Base-by-base conservation (phyloP, 2,888 invertebrate species). In the Odontocolon sp. region DNA sequence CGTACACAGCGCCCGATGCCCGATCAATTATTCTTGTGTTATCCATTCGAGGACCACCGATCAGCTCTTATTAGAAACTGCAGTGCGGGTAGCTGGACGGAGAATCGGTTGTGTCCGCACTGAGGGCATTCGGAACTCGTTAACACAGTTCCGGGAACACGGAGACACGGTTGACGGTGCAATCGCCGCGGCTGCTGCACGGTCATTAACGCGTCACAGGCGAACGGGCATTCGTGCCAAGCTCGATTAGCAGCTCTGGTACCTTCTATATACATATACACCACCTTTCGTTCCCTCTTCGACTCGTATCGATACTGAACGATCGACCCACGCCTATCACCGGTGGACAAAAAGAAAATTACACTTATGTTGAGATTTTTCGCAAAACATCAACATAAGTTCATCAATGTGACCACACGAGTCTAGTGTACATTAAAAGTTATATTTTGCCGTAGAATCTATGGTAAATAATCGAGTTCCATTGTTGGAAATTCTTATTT, bases 151-250 rank as follows among this genome's bases (percentile, higher is more conserved):
- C 31, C 59, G 42, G 11, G 26, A 57, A 59, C 64, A 69, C 52
- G n/a, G n/a, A n/a, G n/a, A n/a, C n/a, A n/a, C n/a, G n/a, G n/a
- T n/a, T n/a, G n/a, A n/a, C n/a, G n/a, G n/a, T 69, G 68, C 63
- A 64, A 57, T 33, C n/a, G 14, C 9, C 23, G 33, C 14, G 16
- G 42, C 14, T 11, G 54, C 45, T 23, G 56, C 23, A 33, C 56
- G 59, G 45, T 59, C 64, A 66, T 72, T 73, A 73, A 72, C 69
- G 64, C 64, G 72, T 72, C 59, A 77, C 77, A 52, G 59, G 59
- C 50, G 68, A 69, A 14, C 72, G 52, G 16, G 16, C 33, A 77
- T 77, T 66, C 52, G 69, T 59, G 72, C 64, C 77, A 33, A 57
- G 38, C 36, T 36, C 42, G 36, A 23, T 45, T 33, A 8, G 21